Conservation (phyloP, 2,888 invertebrate genomes). For the Didymodactylos carnosus region DNA sequence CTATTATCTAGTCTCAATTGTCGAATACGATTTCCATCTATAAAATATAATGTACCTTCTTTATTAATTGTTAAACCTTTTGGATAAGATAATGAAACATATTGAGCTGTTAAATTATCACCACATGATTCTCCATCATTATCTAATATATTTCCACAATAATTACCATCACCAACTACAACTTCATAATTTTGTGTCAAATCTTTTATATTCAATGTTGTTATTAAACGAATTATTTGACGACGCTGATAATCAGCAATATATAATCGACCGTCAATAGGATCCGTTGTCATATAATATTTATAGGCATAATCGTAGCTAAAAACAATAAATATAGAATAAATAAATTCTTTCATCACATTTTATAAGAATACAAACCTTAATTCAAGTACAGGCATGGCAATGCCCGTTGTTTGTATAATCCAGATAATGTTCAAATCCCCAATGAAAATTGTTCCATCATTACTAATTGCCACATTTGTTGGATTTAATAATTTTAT, state of each 20-base stretch:
- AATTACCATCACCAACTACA: constrained; percentile 76
- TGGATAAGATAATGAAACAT: constrained; percentile 65
- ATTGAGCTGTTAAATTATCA: constrained; percentile 70
- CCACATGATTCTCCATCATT: constrained; percentile 61
- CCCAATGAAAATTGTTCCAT: constrained; percentile 86
- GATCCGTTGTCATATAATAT: constrained; percentile 83
- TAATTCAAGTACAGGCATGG: neutral
- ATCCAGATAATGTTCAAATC: constrained; percentile 76
- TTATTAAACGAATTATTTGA: constrained; percentile 18
- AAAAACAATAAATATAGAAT: too few relatives aligned
- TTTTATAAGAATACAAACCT: too few relatives aligned
- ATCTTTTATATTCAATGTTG: constrained; percentile 31
- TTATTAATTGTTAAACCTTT: constrained; percentile 75
- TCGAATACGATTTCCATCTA: constrained; percentile 85
- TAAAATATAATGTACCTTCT: constrained; percentile 83
- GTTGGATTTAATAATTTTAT: constrained; percentile 66
- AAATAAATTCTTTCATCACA: too few relatives aligned
- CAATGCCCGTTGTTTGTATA: constrained; percentile 18
- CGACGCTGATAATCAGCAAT: constrained; percentile 39
- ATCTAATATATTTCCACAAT: constrained; percentile 43
- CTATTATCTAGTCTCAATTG: constrained; percentile 45
- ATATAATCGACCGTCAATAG: constrained; percentile 80
- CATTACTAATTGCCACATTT: constrained; percentile 75
- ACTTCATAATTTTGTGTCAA: constrained; percentile 60
- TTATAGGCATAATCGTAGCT: constrained; percentile 85